These are phyloP conservation scores for Dendrolimus pini DNA, from an alignment of 2,888 invertebrate species.

Conservation along the genomic window DNA sequence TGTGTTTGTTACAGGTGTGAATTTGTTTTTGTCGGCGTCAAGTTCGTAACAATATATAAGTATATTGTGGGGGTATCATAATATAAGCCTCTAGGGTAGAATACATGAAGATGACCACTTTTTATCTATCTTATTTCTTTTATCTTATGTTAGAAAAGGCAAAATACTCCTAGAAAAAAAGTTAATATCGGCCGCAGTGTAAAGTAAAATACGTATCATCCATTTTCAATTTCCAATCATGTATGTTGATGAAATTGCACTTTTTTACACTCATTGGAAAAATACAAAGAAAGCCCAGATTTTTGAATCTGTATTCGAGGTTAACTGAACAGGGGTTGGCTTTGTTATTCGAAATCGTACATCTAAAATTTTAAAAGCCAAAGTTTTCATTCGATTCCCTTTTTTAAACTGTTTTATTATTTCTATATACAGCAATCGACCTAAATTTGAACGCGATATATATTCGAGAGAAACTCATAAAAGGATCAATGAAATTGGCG, in stretches of 20 bases:
- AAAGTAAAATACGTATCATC: too few relatives aligned
- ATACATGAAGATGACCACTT: too few relatives aligned
- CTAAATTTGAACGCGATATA: background rate
- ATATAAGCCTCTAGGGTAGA: too few relatives aligned
- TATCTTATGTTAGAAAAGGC: too few relatives aligned
- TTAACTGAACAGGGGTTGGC: background rate
- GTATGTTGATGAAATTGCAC: background rate
- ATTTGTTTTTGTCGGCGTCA: too few relatives aligned
- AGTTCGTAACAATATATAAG: too few relatives aligned
- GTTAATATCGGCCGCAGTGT: too few relatives aligned
- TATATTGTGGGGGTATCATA: too few relatives aligned
- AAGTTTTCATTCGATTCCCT: background rate
- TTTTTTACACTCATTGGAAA: background rate
- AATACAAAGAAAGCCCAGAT: background rate
- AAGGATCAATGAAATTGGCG: background rate
- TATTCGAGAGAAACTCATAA: background rate
- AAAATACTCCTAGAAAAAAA: too few relatives aligned
- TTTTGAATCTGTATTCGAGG: background rate
- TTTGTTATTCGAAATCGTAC: background rate
- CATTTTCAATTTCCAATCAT: too few relatives aligned
- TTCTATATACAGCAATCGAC: background rate
- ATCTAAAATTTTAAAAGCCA: background rate
- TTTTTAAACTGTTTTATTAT: background rate
- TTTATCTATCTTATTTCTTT: too few relatives aligned
- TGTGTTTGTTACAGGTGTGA: too few relatives aligned